A percentile compares a stretch with the other conserved stretches of the same genome.
phyloP scores from a whole-genome alignment of 37 sponge, comb jelly and placozoan species.

The Ianthella basta region DNA sequence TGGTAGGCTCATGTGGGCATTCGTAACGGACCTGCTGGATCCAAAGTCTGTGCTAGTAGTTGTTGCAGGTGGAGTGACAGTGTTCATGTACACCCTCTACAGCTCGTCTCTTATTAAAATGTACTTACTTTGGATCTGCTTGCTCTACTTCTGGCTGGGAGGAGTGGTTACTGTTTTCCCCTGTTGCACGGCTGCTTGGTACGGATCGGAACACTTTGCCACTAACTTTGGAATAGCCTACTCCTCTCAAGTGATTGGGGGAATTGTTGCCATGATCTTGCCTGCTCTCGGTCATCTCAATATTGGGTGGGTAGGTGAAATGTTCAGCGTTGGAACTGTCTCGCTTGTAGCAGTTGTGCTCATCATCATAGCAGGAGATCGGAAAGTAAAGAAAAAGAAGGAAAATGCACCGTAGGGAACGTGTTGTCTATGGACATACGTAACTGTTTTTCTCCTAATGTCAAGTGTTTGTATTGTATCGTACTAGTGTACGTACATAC shows the following conservation, averaged over 20 bases:
- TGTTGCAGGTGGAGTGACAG: conserved; percentile 38
- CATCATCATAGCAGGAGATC: conserved; percentile 29
- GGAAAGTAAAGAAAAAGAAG: too few relatives aligned
- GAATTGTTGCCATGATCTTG: conserved; percentile 22
- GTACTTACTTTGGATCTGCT: conserved; percentile 78
- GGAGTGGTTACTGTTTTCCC: conserved; percentile 80
- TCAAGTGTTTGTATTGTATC: too few relatives aligned
- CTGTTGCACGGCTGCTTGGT: conserved; percentile 51
- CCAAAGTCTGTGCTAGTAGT: conserved; percentile 61
- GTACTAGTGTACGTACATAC: neutral
- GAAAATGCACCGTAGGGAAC: too few relatives aligned
- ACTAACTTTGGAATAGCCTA: conserved; percentile 77
- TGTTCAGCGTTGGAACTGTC: conserved; percentile 51
- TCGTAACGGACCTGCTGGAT: conserved; percentile 55
- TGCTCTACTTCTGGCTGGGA: conserved; percentile 87
- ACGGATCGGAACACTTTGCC: conserved; percentile 60
- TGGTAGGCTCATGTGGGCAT: conserved; percentile 77
- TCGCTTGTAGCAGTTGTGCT: conserved; percentile 37
- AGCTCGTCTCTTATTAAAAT: conserved; percentile 7
- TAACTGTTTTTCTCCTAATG: too few relatives aligned
- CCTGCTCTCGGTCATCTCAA: neutral
- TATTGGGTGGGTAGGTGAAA: conserved; percentile 33
- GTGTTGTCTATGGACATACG: too few relatives aligned
- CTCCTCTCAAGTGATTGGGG: conserved; percentile 59
- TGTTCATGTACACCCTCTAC: conserved; percentile 57